Percentiles rank a stretch among this genome's conserved stretches.
These are phyloP conservation scores for Acanthis flammea DNA, from an alignment of 2,797 vertebrate species.

Conservation along the genomic window DNA sequence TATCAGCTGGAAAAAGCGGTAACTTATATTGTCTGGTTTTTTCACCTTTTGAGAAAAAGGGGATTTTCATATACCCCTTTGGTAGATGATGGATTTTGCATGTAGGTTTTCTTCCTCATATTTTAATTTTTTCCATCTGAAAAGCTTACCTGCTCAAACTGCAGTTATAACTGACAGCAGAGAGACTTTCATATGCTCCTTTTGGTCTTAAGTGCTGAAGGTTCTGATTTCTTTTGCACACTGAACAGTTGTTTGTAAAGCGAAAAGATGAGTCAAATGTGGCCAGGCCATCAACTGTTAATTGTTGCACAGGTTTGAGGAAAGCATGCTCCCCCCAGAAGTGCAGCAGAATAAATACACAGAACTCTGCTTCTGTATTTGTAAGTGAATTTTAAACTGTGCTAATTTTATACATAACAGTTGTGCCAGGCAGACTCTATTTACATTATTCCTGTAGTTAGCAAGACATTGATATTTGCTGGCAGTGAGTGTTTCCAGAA, in stretches of 20 bases:
- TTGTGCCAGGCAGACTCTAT: slow-evolving; percentile 69
- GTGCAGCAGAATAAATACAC: slow-evolving; percentile 16
- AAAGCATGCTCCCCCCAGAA: neutral
- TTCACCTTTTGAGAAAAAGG: neutral
- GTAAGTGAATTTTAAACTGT: slow-evolving; percentile 66
- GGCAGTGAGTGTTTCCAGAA: slow-evolving; percentile 21
- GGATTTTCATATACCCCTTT: neutral
- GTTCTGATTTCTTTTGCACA: slow-evolving; percentile 26
- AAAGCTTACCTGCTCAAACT: neutral
- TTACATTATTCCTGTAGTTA: slow-evolving; percentile 64
- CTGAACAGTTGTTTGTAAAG: slow-evolving; percentile 8
- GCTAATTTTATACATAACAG: slow-evolving; percentile 68
- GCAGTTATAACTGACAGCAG: neutral
- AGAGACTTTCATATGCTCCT: neutral
- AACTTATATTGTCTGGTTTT: neutral
- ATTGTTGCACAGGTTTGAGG: slow-evolving; percentile 26
- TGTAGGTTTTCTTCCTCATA: neutral
- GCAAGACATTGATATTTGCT: slow-evolving; percentile 47
- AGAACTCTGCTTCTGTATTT: slow-evolving; percentile 36
- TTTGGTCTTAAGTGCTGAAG: neutral
- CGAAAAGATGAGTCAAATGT: neutral
- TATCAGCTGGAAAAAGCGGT: neutral
- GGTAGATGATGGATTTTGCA: neutral
- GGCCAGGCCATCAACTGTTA: neutral
- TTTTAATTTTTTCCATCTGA: neutral